phyloP scores from a whole-genome alignment of 35 echinoderm and acorn worm species.

The Strongylocentrotus purpuratus region DNA sequence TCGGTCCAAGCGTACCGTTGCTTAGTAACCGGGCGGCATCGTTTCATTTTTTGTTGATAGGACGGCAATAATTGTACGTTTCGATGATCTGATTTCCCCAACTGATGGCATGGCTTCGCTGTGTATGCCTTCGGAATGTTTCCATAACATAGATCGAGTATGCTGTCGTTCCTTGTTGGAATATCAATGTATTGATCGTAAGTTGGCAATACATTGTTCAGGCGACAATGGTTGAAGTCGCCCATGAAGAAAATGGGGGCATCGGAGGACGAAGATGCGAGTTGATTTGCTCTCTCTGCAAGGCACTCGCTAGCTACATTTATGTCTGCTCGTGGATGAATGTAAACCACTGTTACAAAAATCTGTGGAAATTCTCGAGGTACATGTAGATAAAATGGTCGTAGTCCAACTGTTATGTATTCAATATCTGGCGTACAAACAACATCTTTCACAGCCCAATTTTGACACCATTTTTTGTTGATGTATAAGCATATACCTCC shows the following conservation, averaged over 20 bases:
- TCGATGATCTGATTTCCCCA: conserved; percentile 39
- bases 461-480: too few relatives aligned
- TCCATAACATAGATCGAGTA: conserved; percentile 49
- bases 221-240: conserved; percentile 51
- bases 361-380: too few relatives aligned
- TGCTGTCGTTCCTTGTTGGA: too few relatives aligned
- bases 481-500: too few relatives aligned
- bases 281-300: not conserved
- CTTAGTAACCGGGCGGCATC: conserved; percentile 39
- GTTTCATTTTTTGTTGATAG: conserved; percentile 34
- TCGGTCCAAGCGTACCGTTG: conserved; percentile 43
- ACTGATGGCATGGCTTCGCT: conserved; percentile 26
- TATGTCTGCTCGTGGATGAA: too few relatives aligned
- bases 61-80: conserved; percentile 31
- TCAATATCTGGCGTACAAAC: too few relatives aligned
- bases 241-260: conserved; percentile 47
- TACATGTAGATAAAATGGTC: too few relatives aligned
- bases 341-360: too few relatives aligned
- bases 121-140: not conserved
- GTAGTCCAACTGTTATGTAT: too few relatives aligned
- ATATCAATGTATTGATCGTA: not conserved
- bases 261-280: not conserved
- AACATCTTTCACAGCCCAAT: too few relatives aligned
- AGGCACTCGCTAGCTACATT: too few relatives aligned
- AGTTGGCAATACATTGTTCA: conserved; percentile 33